These are phyloP conservation scores for Characodon lateralis DNA, from an alignment of 2,797 vertebrate species.

Conservation along the genomic window DNA sequence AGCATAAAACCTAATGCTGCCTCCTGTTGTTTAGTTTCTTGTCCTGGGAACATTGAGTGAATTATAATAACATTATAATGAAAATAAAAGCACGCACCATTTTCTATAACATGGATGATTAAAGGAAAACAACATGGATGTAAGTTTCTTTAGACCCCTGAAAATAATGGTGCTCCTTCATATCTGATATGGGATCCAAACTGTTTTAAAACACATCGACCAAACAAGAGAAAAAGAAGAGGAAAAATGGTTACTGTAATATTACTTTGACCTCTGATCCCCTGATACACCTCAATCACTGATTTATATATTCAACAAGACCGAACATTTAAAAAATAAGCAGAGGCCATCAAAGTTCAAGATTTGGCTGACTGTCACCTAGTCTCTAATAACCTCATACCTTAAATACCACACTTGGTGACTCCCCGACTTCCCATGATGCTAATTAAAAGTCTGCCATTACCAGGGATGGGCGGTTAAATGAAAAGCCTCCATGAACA, in stretches of 20 bases:
- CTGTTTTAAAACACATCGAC: not conserved
- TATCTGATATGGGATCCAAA: not conserved
- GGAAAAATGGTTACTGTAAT: not conserved
- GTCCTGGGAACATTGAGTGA: no score
- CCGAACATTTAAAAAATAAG: not conserved
- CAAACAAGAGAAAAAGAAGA: not conserved
- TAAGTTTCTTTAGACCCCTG: not conserved
- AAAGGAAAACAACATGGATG: not conserved
- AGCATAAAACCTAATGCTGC: not conserved
- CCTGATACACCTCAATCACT: not conserved
- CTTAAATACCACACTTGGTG: not conserved
- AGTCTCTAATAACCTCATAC: not conserved
- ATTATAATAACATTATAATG: no score
- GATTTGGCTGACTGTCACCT: not conserved
- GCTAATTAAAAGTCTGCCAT: not conserved
- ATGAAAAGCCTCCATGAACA: not conserved
- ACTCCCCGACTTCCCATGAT: not conserved
- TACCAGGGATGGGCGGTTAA: not conserved
- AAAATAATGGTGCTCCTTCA: not conserved
- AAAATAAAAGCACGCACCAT: no score
- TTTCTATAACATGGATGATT: not conserved
- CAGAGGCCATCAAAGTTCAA: not conserved
- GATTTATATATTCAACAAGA: not conserved
- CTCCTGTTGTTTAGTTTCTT: not conserved
- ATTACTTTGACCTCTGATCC: not conserved